Evolutionary conservation across 2,113 vertebrate genomes (phyloP).

Genomic region (Callopanchax toddi): DNA sequence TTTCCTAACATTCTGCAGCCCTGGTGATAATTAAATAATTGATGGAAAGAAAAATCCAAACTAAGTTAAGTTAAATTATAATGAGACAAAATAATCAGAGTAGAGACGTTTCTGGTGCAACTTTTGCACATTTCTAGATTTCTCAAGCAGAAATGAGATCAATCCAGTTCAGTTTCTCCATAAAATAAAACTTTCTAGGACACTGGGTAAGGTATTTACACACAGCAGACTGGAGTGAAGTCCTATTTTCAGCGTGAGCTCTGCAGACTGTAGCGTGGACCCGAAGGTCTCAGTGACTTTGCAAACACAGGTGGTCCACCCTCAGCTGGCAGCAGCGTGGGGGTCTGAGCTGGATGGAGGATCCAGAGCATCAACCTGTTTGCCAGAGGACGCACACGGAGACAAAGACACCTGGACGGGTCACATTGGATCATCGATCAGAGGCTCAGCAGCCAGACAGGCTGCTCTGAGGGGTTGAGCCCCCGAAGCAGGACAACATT

Average conservation of each 20-base stretch:
- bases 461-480: slow-evolving; percentile 36
- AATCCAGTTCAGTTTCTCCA: not conserved
- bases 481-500: slow-evolving; percentile 53
- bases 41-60: too few species aligned
- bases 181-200: slow-evolving; percentile 17
- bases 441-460: slow-evolving; percentile 14
- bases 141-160: too few species aligned
- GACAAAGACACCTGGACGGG: slow-evolving; percentile 49
- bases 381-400: slow-evolving; percentile 55
- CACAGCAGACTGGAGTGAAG: slow-evolving; percentile 12
- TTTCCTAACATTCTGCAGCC: too few species aligned
- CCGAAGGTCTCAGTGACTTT: slow-evolving; percentile 70
- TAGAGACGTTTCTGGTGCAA: too few species aligned
- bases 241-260: slow-evolving; percentile 39
- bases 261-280: slow-evolving; percentile 28
- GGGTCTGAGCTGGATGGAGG: slow-evolving; percentile 24
- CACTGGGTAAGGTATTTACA: slow-evolving; percentile 12
- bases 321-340: slow-evolving; percentile 47
- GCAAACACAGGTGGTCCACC: slow-evolving; percentile 52
- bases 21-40: too few species aligned
- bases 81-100: too few species aligned
- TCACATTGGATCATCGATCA: slow-evolving; percentile 70
- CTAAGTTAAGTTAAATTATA: too few species aligned
- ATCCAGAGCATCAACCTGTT: slow-evolving; percentile 13
- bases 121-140: too few species aligned